These are phyloP conservation scores for Sepiola atlantica DNA, from an alignment of 2,888 invertebrate species.

Conservation along the genomic window DNA sequence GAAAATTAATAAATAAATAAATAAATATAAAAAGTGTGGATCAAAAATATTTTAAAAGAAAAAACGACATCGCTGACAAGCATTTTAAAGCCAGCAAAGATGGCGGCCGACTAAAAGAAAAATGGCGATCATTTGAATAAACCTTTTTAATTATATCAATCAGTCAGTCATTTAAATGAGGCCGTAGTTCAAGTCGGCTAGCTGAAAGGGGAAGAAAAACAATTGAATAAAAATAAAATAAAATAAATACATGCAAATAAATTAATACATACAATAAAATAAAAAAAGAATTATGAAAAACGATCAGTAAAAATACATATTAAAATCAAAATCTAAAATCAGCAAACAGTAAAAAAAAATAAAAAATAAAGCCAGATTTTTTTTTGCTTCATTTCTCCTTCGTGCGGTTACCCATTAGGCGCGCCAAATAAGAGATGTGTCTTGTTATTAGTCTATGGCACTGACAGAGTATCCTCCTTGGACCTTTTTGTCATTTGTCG, in stretches of 20 bases:
- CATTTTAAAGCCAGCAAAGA: neutral
- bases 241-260: neutral
- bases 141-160: neutral
- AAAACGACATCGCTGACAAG: neutral
- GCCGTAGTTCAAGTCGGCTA: neutral
- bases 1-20: too few species aligned
- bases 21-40: neutral
- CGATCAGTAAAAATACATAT: neutral
- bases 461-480: neutral
- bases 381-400: neutral
- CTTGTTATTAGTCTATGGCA: neutral
- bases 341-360: neutral
- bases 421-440: neutral
- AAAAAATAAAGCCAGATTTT: too few species aligned
- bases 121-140: neutral
- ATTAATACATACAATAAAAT: neutral
- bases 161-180: neutral
- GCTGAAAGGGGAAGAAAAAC: neutral
- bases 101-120: neutral
- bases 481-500: neutral
- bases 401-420: neutral
- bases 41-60: neutral
- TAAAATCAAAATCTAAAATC: neutral
- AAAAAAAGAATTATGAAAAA: neutral
- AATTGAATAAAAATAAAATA: too few species aligned